Conservation (phyloP, 92 coral and sea anemone genomes). For the Chrysogorgia sp. region DNA sequence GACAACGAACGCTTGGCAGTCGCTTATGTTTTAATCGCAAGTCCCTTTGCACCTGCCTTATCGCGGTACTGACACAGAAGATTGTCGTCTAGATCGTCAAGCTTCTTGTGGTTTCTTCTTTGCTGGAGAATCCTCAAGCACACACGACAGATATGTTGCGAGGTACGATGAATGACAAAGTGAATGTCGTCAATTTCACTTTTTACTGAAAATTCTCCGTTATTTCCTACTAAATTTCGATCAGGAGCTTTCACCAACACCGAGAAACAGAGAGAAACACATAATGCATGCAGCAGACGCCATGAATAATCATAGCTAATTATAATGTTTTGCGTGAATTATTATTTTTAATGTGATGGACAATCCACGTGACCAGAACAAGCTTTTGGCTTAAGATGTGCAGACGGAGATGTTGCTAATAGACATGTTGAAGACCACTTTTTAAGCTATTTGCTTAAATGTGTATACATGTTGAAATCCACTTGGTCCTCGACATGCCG, state of each 20-base stretch:
- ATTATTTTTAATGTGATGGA: too few relatives aligned
- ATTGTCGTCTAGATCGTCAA: constrained; percentile 4
- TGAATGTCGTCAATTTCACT: not conserved
- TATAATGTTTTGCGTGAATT: too few relatives aligned
- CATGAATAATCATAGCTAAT: too few relatives aligned
- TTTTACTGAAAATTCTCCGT: constrained; percentile 9
- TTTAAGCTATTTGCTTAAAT: too few relatives aligned
- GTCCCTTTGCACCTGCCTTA: constrained; percentile 9
- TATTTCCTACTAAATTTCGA: constrained; percentile 19
- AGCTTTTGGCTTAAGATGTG: too few relatives aligned
- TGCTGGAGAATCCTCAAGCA: constrained; percentile 25
- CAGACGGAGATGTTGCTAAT: too few relatives aligned
- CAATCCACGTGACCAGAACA: too few relatives aligned
- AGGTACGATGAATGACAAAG: constrained; percentile 2
- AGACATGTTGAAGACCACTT: too few relatives aligned
- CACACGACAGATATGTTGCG: constrained; percentile 32
- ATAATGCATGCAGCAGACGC: too few relatives aligned
- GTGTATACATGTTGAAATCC: too few relatives aligned
- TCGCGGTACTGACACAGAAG: constrained; percentile 15
- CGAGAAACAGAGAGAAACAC: constrained; percentile 14
- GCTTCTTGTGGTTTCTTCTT: constrained; percentile 9
- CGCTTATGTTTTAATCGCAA: constrained; percentile 8
- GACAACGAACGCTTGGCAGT: constrained; percentile 11
- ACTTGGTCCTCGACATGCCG: too few relatives aligned
- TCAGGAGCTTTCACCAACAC: not conserved